Conservation (phyloP, 2,888 invertebrate species). For the Hypselothyrea guttata region DNA sequence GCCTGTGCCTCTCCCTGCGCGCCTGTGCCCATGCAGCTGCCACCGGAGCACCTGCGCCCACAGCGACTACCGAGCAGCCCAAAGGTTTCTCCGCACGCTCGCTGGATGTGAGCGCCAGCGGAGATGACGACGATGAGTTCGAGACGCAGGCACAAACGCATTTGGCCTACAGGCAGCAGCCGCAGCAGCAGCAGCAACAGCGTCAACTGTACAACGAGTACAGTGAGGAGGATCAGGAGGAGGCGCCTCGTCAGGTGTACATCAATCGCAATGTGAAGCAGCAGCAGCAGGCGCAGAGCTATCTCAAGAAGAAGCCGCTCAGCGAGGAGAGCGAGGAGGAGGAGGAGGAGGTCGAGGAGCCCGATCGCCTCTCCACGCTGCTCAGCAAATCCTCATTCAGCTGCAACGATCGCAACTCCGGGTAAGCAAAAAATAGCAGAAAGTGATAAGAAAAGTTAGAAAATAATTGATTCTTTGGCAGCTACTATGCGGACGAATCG, state of each 20-base stretch:
- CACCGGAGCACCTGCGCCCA: conserved; percentile 61
- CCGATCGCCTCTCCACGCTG: conserved; percentile 90
- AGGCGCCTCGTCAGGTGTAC: conserved; percentile 79
- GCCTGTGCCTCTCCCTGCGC: conserved; percentile 70
- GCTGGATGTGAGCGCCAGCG: conserved; percentile 63
- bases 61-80: conserved; percentile 78
- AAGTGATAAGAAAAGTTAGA: too few relatives aligned
- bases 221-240: conserved; percentile 81
- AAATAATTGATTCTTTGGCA: conserved; percentile 24
- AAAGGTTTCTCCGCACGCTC: conserved; percentile 80
- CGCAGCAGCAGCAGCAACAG: conserved; percentile 61
- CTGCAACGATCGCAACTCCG: conserved; percentile 90
- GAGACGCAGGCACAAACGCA: conserved; percentile 82
- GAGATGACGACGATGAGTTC: conserved; percentile 77
- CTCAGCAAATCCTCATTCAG: conserved; percentile 92
- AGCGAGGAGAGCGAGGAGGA: conserved; percentile 88
- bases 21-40: conserved; percentile 64
- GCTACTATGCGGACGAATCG: conserved; percentile 94
- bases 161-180: conserved; percentile 77
- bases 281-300: conserved; percentile 75
- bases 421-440: conserved; percentile 82
- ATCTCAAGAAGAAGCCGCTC: conserved; percentile 71
- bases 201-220: conserved; percentile 78
- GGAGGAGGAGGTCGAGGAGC: conserved; percentile 90
- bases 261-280: conserved; percentile 77